These are phyloP conservation scores for Cyrtonyx montezumae DNA, from an alignment of 2,113 vertebrate species.

Conservation along the genomic window DNA sequence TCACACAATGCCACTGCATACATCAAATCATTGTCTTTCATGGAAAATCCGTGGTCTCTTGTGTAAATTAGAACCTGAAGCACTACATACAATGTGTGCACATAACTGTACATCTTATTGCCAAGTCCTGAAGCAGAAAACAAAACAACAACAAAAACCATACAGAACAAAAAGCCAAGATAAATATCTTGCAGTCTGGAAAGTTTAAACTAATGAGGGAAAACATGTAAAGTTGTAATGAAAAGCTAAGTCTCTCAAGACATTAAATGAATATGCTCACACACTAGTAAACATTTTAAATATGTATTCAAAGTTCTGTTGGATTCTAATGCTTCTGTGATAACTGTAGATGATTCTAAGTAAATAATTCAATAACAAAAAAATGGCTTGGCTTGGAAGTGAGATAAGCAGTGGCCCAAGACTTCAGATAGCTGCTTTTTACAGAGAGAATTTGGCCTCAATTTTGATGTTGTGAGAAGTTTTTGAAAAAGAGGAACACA, in stretches of 20 bases:
- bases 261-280: conserved; percentile 13
- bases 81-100: neutral
- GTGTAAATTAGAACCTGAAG: neutral
- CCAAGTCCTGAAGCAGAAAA: neutral
- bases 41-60: neutral
- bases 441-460: neutral
- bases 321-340: conserved; percentile 39
- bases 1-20: neutral
- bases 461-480: neutral
- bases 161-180: neutral
- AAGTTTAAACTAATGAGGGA: neutral
- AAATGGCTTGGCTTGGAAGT: conserved; percentile 7
- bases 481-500: neutral
- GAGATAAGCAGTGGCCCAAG: neutral
- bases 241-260: conserved; percentile 3
- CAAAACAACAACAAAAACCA: neutral
- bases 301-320: conserved; percentile 51
- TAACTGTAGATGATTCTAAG: conserved; percentile 23
- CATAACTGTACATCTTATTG: neutral
- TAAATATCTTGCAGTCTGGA: neutral
- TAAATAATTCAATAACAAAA: conserved; percentile 48
- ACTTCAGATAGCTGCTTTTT: neutral
- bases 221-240: neutral
- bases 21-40: neutral
- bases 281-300: conserved; percentile 55